phyloP scores from a whole-genome alignment of 2,113 vertebrate genomes.

The Peromyscus maniculatus region DNA sequence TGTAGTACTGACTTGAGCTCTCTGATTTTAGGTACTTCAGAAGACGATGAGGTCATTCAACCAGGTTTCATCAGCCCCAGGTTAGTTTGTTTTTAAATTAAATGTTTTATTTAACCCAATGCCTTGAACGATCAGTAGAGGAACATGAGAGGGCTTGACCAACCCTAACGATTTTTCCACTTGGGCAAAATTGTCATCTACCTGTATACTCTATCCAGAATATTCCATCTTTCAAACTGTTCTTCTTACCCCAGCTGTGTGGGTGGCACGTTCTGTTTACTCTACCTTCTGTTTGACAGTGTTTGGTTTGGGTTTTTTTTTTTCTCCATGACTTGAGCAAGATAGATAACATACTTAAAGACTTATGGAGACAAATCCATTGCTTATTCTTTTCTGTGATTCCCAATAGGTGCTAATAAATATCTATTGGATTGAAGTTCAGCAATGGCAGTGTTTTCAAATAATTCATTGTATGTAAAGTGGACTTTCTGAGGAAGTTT shows the following conservation, averaged over 20 bases:
- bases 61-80: constrained; percentile 91
- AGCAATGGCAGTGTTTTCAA: constrained; percentile 46
- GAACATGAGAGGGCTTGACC: constrained; percentile 20
- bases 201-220: background rate
- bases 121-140: constrained; percentile 9
- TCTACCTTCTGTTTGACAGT: background rate
- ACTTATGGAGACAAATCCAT: constrained; percentile 17
- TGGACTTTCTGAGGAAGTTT: background rate
- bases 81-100: constrained; percentile 84
- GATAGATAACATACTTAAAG: constrained; percentile 38
- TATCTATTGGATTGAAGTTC: constrained; percentile 47
- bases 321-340: background rate
- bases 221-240: background rate
- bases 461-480: constrained; percentile 2
- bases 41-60: constrained; percentile 91
- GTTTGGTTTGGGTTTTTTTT: constrained; percentile 52
- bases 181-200: constrained; percentile 12
- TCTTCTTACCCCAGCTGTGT: background rate
- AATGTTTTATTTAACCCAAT: constrained; percentile 69
- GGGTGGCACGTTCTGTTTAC: background rate
- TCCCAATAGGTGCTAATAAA: background rate
- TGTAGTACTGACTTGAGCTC: constrained; percentile 88
- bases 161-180: constrained; percentile 9
- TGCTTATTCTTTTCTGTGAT: constrained; percentile 29
- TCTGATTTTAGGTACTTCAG: constrained; percentile 91